Percentiles rank a stretch among this genome's conserved stretches.
Conservation (phyloP, 1,140 invertebrate species). For the Ceratina australensis region DNA sequence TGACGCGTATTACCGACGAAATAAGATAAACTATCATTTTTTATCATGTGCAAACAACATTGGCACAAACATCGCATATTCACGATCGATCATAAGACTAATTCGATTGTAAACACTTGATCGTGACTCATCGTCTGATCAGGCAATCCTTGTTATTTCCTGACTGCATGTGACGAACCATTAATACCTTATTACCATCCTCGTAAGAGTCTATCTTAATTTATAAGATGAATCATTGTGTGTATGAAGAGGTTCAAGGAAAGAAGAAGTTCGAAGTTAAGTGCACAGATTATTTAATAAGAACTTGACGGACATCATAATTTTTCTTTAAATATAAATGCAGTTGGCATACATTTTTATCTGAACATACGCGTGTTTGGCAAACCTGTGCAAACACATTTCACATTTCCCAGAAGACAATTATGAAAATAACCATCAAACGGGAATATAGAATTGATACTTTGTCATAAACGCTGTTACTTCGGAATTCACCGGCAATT, state of each 20-base stretch:
- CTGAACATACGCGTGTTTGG: too few relatives aligned
- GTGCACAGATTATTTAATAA: too few relatives aligned
- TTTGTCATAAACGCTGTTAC: not conserved
- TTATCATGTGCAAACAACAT: not conserved
- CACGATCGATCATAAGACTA: slow-evolving; percentile 15
- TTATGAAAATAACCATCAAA: not conserved
- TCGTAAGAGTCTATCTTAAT: too few relatives aligned
- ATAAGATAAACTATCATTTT: not conserved
- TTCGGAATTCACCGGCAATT: not conserved
- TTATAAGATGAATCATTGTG: not conserved
- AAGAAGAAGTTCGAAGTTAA: too few relatives aligned
- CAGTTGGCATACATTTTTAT: not conserved
- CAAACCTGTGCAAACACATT: not conserved
- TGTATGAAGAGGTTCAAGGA: too few relatives aligned
- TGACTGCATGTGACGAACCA: too few relatives aligned
- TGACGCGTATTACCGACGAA: not conserved
- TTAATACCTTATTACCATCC: not conserved
- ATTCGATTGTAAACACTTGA: slow-evolving; percentile 26
- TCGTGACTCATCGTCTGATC: slow-evolving; percentile 23
- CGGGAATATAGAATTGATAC: not conserved
- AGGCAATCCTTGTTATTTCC: not conserved
- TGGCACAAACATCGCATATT: too few relatives aligned
- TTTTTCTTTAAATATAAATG: too few relatives aligned
- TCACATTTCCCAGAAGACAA: not conserved
- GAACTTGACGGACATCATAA: too few relatives aligned